Base-by-base conservation (phyloP, 2,113 vertebrate genomes). In the Opisthocomus hoazin region DNA sequence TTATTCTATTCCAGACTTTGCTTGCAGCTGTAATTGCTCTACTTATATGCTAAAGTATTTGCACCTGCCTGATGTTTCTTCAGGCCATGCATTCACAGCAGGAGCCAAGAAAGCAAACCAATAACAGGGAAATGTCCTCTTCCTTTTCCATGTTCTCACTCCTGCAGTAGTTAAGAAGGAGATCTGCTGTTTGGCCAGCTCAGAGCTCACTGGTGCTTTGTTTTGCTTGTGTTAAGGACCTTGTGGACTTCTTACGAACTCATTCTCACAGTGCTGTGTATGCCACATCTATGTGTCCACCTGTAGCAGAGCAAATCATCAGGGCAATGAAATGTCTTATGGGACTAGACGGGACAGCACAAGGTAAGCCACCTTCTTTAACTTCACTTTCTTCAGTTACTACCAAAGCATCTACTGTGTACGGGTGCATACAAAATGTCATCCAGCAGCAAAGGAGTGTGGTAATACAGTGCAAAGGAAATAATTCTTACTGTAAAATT, bases 221-320 rank as follows among this genome's bases (percentile, higher is more conserved):
- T 97, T 97, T 95, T 86, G 46, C 92, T 95, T 96, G 43, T 94
- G 96, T 96, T 96, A 70, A 99, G 99, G 98, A 97, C 43, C 97
- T 99, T 83, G 99, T 99, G 97, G 98, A 99, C 96, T 99, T 99
- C 96, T 97, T 99, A 95, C 98, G 99, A 65, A 93, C 90, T 82
- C 97, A 99, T 85, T 99, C 99, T 51, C 99, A 99, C 96, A 99
- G 99, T 26, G 98, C 98, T 37, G 97, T 98, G 29, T 99, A 99
- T 14, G 98, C 98, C 80, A 93, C 98, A 0, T 98, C 99, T 26
- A 99, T 99, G 99, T 99, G 98, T 79, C 98, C 99, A 3, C 97
- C 98, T 0, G 73, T 99, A 50, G 97, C 98, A 16, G 98, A 99
- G 95, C 99, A 99, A 94, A 97, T 99, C 97, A 98, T 99, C 96